phyloP scores from a whole-genome alignment of 1,140 invertebrate species.

The Drosophila neocordata region DNA sequence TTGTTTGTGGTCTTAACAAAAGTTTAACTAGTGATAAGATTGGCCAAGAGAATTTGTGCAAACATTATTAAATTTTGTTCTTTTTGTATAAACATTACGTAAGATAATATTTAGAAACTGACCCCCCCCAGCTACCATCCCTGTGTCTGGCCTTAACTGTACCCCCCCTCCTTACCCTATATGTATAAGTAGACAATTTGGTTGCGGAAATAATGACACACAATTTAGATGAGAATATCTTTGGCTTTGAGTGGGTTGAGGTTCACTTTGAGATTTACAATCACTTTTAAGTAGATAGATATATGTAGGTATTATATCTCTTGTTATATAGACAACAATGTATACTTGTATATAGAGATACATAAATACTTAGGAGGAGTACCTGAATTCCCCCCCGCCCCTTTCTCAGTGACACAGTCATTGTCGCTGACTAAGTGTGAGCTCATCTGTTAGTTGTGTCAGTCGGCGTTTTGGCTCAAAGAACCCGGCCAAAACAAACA shows the following conservation, averaged over 20 bases:
- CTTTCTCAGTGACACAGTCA: neutral
- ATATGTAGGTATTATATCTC: too few relatives aligned
- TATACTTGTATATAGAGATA: too few relatives aligned
- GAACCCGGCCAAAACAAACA: constrained; percentile 11
- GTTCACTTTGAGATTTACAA: neutral
- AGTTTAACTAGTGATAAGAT: neutral
- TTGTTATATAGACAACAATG: neutral
- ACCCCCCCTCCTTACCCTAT: neutral
- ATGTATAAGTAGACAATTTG: neutral
- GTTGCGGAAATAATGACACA: constrained; percentile 64
- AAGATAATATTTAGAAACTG: constrained; percentile 48
- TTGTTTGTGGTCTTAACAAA: constrained; percentile 14
- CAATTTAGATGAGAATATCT: constrained; percentile 35
- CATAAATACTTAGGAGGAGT: too few relatives aligned
- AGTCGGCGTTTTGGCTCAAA: constrained; percentile 11
- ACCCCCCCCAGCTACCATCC: neutral
- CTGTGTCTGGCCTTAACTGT: too few relatives aligned
- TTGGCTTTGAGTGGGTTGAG: constrained; percentile 18
- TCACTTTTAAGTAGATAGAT: constrained; percentile 17
- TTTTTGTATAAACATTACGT: constrained; percentile 63
- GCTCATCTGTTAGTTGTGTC: constrained; percentile 37
- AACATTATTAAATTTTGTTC: constrained; percentile 1
- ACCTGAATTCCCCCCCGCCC: neutral
- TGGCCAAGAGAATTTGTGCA: neutral
- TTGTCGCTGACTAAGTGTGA: constrained; percentile 52